A percentile compares a stretch with the other conserved stretches of the same genome.
phyloP scores from a whole-genome alignment of 2,797 vertebrate species.

The Brachymystax lenok region DNA sequence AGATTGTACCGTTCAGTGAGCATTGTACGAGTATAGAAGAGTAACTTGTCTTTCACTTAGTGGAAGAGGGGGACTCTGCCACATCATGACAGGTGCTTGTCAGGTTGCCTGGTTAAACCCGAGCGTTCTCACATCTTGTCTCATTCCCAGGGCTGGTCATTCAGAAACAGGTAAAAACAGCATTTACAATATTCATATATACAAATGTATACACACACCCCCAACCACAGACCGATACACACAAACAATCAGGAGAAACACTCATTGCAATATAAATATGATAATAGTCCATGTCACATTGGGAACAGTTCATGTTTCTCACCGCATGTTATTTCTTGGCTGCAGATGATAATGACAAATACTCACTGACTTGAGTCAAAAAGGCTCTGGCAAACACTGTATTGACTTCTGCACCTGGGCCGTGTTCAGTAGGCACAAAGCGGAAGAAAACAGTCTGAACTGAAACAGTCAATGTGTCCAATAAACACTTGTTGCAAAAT shows the following conservation, averaged over 20 bases:
- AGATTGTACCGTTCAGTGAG: slow-evolving; percentile 2
- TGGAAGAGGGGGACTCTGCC: neutral
- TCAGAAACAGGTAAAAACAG: slow-evolving; percentile 66
- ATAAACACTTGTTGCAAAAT: neutral
- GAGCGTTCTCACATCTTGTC: neutral
- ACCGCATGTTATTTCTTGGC: slow-evolving; percentile 11
- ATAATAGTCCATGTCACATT: slow-evolving; percentile 10
- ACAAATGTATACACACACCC: slow-evolving; percentile 69
- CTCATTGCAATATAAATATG: slow-evolving; percentile 36
- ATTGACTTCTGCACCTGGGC: neutral
- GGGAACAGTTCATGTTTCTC: slow-evolving; percentile 21
- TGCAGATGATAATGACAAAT: slow-evolving; percentile 13
- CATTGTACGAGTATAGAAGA: slow-evolving; percentile 1
- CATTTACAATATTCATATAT: slow-evolving; percentile 77
- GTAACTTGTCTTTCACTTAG: slow-evolving; percentile 8
- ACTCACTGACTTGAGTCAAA: neutral
- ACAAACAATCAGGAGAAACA: slow-evolving; percentile 28
- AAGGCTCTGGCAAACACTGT: slow-evolving; percentile 8
- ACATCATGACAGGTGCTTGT: slow-evolving; percentile 26
- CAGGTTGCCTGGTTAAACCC: slow-evolving; percentile 28
- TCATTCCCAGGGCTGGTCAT: slow-evolving; percentile 32
- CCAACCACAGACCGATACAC: slow-evolving; percentile 28
- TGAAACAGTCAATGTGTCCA: neutral
- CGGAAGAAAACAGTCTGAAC: neutral
- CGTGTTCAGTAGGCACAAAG: neutral